Base-by-base conservation (phyloP, 2,888 invertebrate species). In the Nematopogon swammerdamellus region DNA sequence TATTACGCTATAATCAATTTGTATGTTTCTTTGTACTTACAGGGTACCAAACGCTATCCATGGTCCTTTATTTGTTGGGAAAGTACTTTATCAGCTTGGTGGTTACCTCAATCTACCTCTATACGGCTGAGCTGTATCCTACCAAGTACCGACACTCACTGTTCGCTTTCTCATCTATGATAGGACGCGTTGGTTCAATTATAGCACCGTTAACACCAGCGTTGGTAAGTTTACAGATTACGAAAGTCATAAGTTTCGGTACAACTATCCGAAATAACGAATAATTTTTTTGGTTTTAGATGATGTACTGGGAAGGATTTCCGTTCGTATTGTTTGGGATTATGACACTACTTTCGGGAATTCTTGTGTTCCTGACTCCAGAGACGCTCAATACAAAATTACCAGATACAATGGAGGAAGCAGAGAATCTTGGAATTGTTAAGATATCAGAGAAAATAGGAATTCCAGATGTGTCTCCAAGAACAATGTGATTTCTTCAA, bases 51-150 rank as follows among this genome's bases (percentile, higher is more conserved):
- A 65, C 66, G 47, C 53, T 81, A 1, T 77, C 81, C 0, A 56
- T 86, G 53, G 58, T 75, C 1, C 59, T 84, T 44, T 87, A 85
- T 61, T 63, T 87, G 55, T 63, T 84, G 42, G 87, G 86, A 50
- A 87, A 87, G 70, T 85, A 82, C 65, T 81, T 82, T 54, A 85
- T 86, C 52, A 85, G 87, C 1, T 75, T 82, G 53, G 84, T 87
- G 47, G 86, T 86, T 69, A 82, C 84, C 19, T 80, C 85, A 5
- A 70, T 85, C 52, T 87, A 87, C 63, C 81, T 87, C 55, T 83
- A 85, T 62, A 86, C 87, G 0, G 82, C 86, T 6, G 87, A 87
- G 66, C 70, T 87, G 60, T 87, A 84, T 64, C 87, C 87, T n/a
- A 87, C 87, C 16, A 81, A 80, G 56, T 72, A 86, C 59, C 65